Base-by-base conservation (phyloP, 2,888 invertebrate genomes). In the Zygogramma bicolorata region DNA sequence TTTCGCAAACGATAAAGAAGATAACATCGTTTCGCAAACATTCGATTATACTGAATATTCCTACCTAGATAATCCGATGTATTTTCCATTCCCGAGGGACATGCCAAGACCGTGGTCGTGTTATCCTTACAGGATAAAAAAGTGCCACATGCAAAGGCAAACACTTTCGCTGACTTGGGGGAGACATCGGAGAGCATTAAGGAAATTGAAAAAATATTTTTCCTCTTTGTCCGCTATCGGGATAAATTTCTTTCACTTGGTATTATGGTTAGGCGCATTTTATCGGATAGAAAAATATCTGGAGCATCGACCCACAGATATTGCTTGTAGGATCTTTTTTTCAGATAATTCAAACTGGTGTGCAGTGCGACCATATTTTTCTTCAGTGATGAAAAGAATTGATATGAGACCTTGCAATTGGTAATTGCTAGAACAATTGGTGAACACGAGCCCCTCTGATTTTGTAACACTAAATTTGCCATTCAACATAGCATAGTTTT, bases 91-190 rank as follows among this genome's bases (percentile, higher is more conserved):
- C 73, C 66, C 61, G 20, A 61, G 69, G 53, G 69, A 73, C 66
- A 65, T 53, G 34, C 66, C 46, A 46, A 46, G 46, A 29, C 46
- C 40, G 29, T 18, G 46, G 58, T 27, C 68, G 70, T 58, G 70
- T 74, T 74, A 70, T 70, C 65, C 74, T 60, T 27, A 60, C 38
- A 60, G 80, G 80, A 81, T 80, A 83, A 83, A 83, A 81, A 81
- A 81, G 79, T 80, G 80, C 79, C 80, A 81, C 83, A 84, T 83
- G 83, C 83, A 82, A 84, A 84, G 80, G 82, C 79, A 83, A 84
- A 83, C 82, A 84, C 74, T 66, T 75, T 61, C 53, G n/a, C 20
- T n/a, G 65, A 34, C 29, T 38, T 62, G 75, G 75, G 77, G 76
- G 70, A 75, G 74, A 71, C 70, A 70, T 77, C 34, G 61, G 60